Conservation (phyloP, 1,140 invertebrate species). For the Lutraria rhynchaena region DNA sequence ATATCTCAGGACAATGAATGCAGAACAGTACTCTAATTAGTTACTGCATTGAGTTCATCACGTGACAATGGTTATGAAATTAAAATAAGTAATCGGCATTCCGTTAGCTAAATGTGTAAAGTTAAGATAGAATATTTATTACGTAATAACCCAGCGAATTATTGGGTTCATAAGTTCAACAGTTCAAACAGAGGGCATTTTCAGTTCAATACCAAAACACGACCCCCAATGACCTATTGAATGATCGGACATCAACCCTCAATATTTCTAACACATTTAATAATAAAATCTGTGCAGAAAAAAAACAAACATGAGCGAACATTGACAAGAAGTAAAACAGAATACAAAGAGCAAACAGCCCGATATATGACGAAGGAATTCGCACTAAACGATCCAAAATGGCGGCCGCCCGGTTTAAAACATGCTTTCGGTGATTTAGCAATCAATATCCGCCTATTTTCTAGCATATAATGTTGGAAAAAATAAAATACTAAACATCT, state of each 20-base stretch:
- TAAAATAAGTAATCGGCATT: neutral
- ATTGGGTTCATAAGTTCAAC: conserved; percentile 53
- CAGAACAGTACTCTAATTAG: neutral
- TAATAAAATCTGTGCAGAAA: neutral
- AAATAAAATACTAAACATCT: neutral
- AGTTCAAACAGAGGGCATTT: conserved; percentile 47
- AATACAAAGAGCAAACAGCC: neutral
- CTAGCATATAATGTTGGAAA: neutral
- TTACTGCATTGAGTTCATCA: neutral
- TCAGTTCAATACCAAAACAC: conserved; percentile 20
- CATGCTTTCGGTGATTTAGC: neutral
- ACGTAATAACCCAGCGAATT: neutral
- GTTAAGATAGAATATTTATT: neutral
- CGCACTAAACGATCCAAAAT: conserved; percentile 42
- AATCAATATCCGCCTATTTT: neutral
- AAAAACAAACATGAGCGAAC: neutral
- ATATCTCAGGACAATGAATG: neutral
- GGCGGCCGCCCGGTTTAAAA: neutral
- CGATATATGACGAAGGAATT: conserved; percentile 1
- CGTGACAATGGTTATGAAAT: neutral
- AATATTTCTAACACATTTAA: too few relatives aligned
- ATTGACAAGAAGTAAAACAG: neutral
- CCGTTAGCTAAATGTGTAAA: neutral
- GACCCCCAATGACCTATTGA: neutral
- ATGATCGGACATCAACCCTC: neutral